A percentile compares a stretch with the other conserved stretches of the same genome.
phyloP scores from a whole-genome alignment of 1,140 invertebrate genomes.

The Thalassaphorura encarpata region DNA sequence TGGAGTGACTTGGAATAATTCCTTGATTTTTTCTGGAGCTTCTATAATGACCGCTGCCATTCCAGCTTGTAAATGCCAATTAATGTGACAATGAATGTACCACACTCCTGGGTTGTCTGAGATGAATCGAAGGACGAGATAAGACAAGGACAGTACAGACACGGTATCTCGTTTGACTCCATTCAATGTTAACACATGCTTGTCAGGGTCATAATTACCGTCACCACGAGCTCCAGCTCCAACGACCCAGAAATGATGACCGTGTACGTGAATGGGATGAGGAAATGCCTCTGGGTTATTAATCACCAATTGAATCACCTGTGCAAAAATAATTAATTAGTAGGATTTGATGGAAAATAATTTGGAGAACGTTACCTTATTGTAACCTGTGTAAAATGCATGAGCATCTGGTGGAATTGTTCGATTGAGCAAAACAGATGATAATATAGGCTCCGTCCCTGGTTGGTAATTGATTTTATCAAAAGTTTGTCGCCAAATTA shows the following conservation, averaged over 20 bases:
- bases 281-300: not conserved
- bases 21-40: not conserved
- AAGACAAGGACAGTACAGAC: not conserved
- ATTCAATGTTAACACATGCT: not conserved
- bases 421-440: slow-evolving; percentile 11
- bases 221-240: not conserved
- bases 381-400: slow-evolving; percentile 4
- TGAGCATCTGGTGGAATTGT: slow-evolving; percentile 1
- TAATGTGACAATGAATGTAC: slow-evolving; percentile 7
- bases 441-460: too few species aligned
- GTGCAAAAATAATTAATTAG: too few species aligned
- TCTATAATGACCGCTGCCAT: slow-evolving; percentile 2
- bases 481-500: too few species aligned
- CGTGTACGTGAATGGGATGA: slow-evolving; percentile 11
- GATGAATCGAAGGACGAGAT: not conserved
- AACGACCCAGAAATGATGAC: slow-evolving; percentile 7
- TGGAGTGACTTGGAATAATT: not conserved
- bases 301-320: slow-evolving; percentile 6
- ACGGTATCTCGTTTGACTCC: slow-evolving; percentile 1
- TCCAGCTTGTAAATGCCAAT: slow-evolving; percentile 6
- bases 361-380: not conserved
- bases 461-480: too few species aligned
- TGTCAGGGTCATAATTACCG: not conserved
- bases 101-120: slow-evolving; percentile 4
- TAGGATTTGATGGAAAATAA: too few species aligned